Evolutionary conservation across 2,888 invertebrate genomes (phyloP), one percentile per base, ranked within the genome.

Genomic region (Apamea epomidion): DNA sequence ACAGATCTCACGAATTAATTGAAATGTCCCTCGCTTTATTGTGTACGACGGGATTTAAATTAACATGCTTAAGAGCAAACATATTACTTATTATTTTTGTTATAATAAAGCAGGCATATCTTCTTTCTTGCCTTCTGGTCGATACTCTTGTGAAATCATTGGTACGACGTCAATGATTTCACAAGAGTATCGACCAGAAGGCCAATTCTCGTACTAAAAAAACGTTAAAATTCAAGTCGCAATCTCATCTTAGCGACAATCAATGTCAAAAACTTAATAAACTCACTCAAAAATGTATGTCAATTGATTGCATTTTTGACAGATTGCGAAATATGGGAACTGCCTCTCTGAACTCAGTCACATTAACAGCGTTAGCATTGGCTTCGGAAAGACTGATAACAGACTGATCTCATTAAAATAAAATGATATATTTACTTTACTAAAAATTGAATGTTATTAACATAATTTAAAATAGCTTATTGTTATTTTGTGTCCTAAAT

Each of bases 1-100:
- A 69, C 72, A 73, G 62, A 69, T 64, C 62, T 48, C 29, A n/a
- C 29, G n/a, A 71, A 73, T 67, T 72, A 73, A 74, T 85, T 37
- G 48, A 62, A 64, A 68, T 58, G 0, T 58, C 37, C 2, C 32
- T 67, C 1, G 4, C n/a, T 60, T 67, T 54, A 58, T 58, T 7
- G 12, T n/a, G 16, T 54, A 25, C 16, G n/a, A 21, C 42, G 7
- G 10, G 45, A 16, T 54, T 64, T 7, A 6, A 68, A 48, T 42
- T 45, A 32, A n/a, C 16, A 12, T 14, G 18, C 29, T 10, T 21
- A 25, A 21, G 2, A 7, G 54, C 1, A 21, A 32, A 4, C 1
- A 18, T 32, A 32, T n/a, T 4, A 16, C 16, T 67, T 14, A 29
- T 16, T 74, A 0, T 14, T 7, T 16, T 45, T 21, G 6, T 25